These are phyloP conservation scores for Stratiomys singularior DNA, from an alignment of 2,888 invertebrate species.

Conservation along the genomic window DNA sequence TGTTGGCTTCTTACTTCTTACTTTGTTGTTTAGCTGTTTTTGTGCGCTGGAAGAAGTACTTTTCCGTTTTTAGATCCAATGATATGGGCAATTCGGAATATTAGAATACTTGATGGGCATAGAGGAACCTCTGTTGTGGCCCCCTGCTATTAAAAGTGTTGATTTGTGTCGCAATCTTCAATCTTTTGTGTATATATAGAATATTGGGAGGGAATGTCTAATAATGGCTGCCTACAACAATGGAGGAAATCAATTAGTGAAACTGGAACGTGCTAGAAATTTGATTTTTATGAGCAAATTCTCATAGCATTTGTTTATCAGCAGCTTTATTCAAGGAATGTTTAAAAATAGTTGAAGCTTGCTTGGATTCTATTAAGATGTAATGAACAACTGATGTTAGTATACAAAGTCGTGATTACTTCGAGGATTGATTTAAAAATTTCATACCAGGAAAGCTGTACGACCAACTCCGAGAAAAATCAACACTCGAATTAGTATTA, in stretches of 20 bases:
- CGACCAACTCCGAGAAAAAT: too few relatives aligned
- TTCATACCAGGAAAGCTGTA: too few relatives aligned
- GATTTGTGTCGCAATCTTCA: conserved; percentile 15
- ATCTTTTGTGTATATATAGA: too few relatives aligned
- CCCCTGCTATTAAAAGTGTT: neutral
- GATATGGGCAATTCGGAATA: conserved; percentile 7
- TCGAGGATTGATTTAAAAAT: too few relatives aligned
- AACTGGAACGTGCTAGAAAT: conserved; percentile 15
- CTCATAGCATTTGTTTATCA: neutral
- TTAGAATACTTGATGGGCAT: neutral
- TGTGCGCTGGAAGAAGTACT: neutral
- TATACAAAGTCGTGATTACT: too few relatives aligned
- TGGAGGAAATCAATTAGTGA: neutral
- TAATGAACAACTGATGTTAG: too few relatives aligned
- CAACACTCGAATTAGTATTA: too few relatives aligned
- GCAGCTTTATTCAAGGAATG: too few relatives aligned
- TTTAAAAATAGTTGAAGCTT: too few relatives aligned
- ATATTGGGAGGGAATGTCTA: neutral
- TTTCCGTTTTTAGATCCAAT: conserved; percentile 14
- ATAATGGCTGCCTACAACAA: neutral
- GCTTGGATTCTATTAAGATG: neutral
- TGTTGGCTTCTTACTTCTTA: neutral
- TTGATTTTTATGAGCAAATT: neutral
- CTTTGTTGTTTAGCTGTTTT: neutral
- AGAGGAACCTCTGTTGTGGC: neutral